These are phyloP conservation scores for Zaprionus nigranus DNA, from an alignment of 1,140 invertebrate species.

Conservation along the genomic window DNA sequence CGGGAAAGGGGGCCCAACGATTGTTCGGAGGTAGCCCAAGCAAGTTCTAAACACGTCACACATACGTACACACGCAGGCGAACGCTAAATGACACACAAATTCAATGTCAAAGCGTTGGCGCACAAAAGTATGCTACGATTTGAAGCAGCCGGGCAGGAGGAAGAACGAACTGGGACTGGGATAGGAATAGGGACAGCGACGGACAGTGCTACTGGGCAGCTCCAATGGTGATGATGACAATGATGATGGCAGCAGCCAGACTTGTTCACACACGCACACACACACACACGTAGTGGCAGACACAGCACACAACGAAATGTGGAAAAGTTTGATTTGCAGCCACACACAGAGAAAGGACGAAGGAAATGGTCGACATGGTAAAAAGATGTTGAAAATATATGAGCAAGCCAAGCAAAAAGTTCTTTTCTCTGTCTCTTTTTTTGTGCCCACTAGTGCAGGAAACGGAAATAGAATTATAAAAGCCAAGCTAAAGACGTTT, in stretches of 20 bases:
- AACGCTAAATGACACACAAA: conserved; percentile 59
- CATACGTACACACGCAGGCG: conserved; percentile 15
- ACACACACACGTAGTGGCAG: not conserved
- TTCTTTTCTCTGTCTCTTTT: conserved; percentile 24
- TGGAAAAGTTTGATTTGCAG: conserved; percentile 62
- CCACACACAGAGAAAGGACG: conserved; percentile 32
- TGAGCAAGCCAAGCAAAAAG: conserved; percentile 49
- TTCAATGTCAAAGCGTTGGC: conserved; percentile 62
- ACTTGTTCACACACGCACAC: conserved; percentile 26
- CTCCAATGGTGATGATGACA: conserved; percentile 52
- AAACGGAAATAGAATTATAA: conserved; percentile 78
- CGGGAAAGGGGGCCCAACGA: not conserved
- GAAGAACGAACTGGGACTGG: conserved; percentile 1
- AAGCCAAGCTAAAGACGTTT: conserved; percentile 73
- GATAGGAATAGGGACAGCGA: conserved; percentile 9
- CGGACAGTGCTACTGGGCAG: conserved; percentile 39
- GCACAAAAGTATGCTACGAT: conserved; percentile 56
- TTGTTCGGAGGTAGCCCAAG: conserved; percentile 12
- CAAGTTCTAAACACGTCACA: conserved; percentile 31
- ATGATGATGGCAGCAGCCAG: conserved; percentile 53
- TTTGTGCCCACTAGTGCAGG: conserved; percentile 42
- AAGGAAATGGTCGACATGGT: conserved; percentile 52
- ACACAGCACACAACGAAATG: conserved; percentile 41
- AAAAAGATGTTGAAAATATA: conserved; percentile 61
- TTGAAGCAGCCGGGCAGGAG: conserved; percentile 10